Conservation (phyloP, 2,113 vertebrate species). For the Phrynosoma platyrhinos region DNA sequence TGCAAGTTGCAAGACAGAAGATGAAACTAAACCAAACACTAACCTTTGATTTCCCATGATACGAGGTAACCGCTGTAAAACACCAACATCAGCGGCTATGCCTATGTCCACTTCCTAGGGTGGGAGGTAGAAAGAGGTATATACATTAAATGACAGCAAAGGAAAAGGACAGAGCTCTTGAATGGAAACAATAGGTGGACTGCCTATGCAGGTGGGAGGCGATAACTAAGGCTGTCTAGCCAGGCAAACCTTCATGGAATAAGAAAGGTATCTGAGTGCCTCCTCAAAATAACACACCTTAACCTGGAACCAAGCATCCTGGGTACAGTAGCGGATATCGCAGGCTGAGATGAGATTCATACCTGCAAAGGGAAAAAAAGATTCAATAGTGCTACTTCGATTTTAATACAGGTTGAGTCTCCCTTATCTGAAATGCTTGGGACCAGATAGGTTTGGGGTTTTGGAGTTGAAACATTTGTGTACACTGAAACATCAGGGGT, state of each 20-base stretch:
- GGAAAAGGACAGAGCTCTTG: neutral
- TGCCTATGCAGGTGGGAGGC: neutral
- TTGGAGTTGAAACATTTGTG: no score
- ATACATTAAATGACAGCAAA: neutral
- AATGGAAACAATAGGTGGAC: neutral
- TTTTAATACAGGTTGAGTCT: no score
- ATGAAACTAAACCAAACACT: rapidly evolving
- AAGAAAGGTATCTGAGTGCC: neutral
- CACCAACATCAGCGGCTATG: conserved; percentile 89
- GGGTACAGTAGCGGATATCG: conserved; percentile 88
- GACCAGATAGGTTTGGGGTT: no score
- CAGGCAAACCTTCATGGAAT: rapidly evolving
- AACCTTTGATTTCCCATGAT: conserved; percentile 88
- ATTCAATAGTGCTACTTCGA: no score
- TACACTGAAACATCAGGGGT: no score
- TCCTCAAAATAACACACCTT: conserved; percentile 74
- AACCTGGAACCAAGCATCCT: conserved; percentile 90
- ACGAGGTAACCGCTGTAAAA: conserved; percentile 88
- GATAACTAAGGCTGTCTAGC: rapidly evolving
- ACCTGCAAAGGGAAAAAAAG: conserved; percentile 70
- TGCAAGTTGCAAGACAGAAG: neutral
- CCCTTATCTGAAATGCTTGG: no score
- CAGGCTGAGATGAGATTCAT: conserved; percentile 89
- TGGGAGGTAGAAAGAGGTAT: rapidly evolving
- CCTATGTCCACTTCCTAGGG: conserved; percentile 89